A percentile compares a stretch with the other conserved stretches of the same genome.
Evolutionary conservation across 2,888 invertebrate genomes (phyloP).

Genomic region (Hyppa rectilinea): DNA sequence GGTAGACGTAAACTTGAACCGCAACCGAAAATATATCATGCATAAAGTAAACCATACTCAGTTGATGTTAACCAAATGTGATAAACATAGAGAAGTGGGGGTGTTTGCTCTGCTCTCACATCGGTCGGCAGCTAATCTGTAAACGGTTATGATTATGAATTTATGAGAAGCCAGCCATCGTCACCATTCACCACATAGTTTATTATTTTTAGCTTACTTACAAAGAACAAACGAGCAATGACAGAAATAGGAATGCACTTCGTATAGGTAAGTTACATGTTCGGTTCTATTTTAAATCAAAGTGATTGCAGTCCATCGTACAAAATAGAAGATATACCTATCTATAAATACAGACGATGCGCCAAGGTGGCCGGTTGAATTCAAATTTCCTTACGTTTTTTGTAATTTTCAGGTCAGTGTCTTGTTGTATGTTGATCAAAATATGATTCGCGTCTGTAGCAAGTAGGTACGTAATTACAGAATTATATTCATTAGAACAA

Average conservation of each 20-base stretch:
- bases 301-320: neutral
- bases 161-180: constrained; percentile 59
- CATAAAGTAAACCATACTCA: constrained; percentile 58
- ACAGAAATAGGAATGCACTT: constrained; percentile 27
- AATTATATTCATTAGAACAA: no score
- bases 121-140: constrained; percentile 65
- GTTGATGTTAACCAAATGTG: constrained; percentile 76
- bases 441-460: no score
- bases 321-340: no score
- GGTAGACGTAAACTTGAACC: constrained; percentile 37
- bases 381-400: no score
- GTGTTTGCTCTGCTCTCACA: constrained; percentile 71
- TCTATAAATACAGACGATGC: no score
- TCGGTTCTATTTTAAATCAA: constrained; percentile 1
- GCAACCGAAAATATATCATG: constrained; percentile 33
- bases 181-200: constrained; percentile 51
- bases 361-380: no score
- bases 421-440: no score
- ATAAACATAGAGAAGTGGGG: constrained; percentile 72
- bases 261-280: constrained; percentile 28
- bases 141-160: constrained; percentile 68
- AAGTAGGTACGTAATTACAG: no score
- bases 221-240: constrained; percentile 46
- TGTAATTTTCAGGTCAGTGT: no score
- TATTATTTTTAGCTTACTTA: constrained; percentile 57